Evolutionary conservation across 2,888 invertebrate species (phyloP).

Genomic region (Hypsopygia costalis): DNA sequence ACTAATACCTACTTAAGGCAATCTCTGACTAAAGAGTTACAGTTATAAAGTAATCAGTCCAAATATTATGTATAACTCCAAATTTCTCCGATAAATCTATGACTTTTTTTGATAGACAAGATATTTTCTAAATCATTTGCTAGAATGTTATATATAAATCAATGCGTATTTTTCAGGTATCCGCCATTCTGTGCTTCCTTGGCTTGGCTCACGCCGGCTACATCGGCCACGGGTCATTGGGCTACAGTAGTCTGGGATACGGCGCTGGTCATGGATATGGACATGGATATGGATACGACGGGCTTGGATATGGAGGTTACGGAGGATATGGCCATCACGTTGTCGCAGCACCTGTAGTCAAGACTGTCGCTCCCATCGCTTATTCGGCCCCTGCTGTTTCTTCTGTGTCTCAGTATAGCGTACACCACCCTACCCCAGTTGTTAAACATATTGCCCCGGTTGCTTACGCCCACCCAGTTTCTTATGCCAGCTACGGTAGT

Average conservation of each 20-base stretch:
- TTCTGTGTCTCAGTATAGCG: slow-evolving; percentile 1
- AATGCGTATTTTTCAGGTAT: slow-evolving; percentile 45
- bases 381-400: slow-evolving; percentile 12
- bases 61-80: too few relatives aligned
- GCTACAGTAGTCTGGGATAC: slow-evolving; percentile 25
- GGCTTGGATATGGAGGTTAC: slow-evolving; percentile 18
- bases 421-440: slow-evolving; percentile 4
- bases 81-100: too few relatives aligned
- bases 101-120: too few relatives aligned
- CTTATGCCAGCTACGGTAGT: neutral
- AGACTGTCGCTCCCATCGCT: slow-evolving; percentile 10
- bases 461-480: neutral
- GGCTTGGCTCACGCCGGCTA: slow-evolving; percentile 43
- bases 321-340: neutral
- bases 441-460: neutral
- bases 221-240: slow-evolving; percentile 31
- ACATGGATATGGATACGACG: slow-evolving; percentile 16
- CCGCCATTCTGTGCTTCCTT: slow-evolving; percentile 42
- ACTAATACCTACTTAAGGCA: too few relatives aligned
- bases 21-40: too few relatives aligned
- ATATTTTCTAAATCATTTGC: too few relatives aligned
- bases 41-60: too few relatives aligned
- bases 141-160: too few relatives aligned
- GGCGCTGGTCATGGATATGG: slow-evolving; percentile 25
- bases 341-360: slow-evolving; percentile 3